These are phyloP conservation scores for Drosophila longiperda DNA, from an alignment of 2,888 invertebrate species.

Conservation along the genomic window DNA sequence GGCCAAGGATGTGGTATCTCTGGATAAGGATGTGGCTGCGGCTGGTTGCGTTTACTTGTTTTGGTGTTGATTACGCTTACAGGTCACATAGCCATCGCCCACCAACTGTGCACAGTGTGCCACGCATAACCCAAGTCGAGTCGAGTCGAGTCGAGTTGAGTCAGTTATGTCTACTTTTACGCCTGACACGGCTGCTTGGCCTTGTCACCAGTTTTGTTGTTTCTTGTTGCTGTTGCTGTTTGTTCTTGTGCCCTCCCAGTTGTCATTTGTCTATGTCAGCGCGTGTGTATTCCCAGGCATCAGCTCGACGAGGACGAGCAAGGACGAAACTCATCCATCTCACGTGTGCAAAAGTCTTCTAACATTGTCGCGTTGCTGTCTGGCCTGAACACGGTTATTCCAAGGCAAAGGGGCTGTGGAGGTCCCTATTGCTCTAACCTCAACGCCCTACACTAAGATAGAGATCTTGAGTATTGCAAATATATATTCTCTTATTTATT, in stretches of 20 bases:
- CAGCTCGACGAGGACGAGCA: conserved; percentile 4
- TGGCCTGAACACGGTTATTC: conserved; percentile 23
- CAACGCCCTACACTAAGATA: background rate
- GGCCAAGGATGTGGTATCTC: conserved; percentile 27
- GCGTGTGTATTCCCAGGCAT: conserved; percentile 49
- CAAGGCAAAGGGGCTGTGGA: conserved; percentile 11
- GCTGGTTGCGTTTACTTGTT: background rate
- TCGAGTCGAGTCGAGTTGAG: conserved; percentile 12
- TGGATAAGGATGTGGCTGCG: background rate
- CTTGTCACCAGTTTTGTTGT: conserved; percentile 44
- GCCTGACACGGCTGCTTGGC: conserved; percentile 57
- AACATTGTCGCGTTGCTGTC: conserved; percentile 56
- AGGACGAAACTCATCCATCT: conserved; percentile 54
- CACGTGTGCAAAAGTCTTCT: conserved; percentile 43
- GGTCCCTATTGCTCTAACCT: background rate
- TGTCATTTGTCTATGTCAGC: conserved; percentile 75
- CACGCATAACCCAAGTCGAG: conserved; percentile 15
- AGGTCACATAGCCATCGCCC: conserved; percentile 69
- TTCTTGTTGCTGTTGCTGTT: conserved; percentile 9
- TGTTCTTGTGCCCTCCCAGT: conserved; percentile 46
- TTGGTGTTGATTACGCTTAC: conserved; percentile 66
- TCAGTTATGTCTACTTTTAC: conserved; percentile 55
- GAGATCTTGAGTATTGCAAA: background rate
- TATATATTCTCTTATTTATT: background rate
- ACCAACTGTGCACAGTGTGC: conserved; percentile 30